Percentiles rank a stretch among this genome's conserved stretches.
phyloP scores from a whole-genome alignment of 2,797 vertebrate species.

The Paratrypauchen microcephalus region DNA sequence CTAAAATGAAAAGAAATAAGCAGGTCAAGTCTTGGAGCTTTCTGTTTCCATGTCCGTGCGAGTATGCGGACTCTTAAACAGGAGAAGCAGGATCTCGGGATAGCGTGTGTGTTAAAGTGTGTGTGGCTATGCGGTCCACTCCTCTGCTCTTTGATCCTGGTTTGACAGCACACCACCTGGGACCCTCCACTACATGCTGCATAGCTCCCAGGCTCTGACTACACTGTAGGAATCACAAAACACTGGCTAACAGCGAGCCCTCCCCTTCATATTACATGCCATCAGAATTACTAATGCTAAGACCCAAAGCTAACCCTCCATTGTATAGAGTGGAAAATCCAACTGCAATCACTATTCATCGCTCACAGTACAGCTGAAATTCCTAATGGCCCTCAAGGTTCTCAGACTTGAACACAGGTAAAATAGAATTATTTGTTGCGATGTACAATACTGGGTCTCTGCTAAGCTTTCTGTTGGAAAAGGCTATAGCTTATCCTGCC shows the following conservation, averaged over 20 bases:
- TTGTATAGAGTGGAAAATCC: conserved; percentile 36
- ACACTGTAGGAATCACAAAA: conserved; percentile 66
- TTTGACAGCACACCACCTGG: conserved; percentile 77
- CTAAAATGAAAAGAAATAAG: conserved; percentile 9
- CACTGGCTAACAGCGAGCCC: conserved; percentile 36
- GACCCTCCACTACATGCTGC: conserved; percentile 60
- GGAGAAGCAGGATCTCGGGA: conserved; percentile 45
- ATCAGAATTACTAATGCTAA: conserved; percentile 61
- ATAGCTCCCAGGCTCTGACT: conserved; percentile 51
- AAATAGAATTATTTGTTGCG: conserved; percentile 36
- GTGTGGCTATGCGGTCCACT: conserved; percentile 59
- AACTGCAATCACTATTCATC: conserved; percentile 44
- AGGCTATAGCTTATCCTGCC: too few relatives aligned
- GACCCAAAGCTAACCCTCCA: conserved; percentile 53
- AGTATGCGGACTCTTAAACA: conserved; percentile 64
- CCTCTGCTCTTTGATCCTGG: conserved; percentile 71
- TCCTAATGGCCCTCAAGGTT: conserved; percentile 51
- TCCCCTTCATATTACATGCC: conserved; percentile 37
- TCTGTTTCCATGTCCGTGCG: conserved; percentile 28
- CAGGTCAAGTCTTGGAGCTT: conserved; percentile 24
- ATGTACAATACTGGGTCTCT: too few relatives aligned
- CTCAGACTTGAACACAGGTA: conserved; percentile 39
- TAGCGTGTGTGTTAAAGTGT: conserved; percentile 10
- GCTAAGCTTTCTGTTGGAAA: too few relatives aligned
- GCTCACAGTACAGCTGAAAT: conserved; percentile 32